Conservation (phyloP, 2,797 vertebrate species). For the Darevskia nairensis region DNA sequence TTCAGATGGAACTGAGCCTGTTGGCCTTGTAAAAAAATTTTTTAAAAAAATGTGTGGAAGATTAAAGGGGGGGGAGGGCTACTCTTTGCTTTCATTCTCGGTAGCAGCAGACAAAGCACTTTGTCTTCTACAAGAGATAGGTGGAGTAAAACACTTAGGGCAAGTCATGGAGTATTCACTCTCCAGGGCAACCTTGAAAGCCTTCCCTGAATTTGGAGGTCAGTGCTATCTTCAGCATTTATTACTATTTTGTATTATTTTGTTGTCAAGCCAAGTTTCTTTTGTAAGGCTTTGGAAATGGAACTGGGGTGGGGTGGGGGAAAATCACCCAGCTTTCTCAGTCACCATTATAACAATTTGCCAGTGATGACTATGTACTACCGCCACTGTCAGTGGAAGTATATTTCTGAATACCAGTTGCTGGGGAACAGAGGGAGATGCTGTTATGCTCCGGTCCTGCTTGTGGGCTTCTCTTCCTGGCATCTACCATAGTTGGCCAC, state of each 20-base stretch:
- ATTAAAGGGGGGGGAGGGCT: background rate
- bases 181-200: background rate
- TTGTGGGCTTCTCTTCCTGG: no score
- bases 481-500: no score
- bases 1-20: background rate
- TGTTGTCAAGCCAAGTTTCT: background rate
- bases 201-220: background rate
- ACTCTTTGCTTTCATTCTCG: background rate
- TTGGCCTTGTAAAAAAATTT: background rate
- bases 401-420: no score
- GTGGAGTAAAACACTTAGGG: background rate
- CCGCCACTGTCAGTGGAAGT: no score
- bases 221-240: background rate
- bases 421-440: no score
- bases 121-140: background rate
- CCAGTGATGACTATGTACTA: no score
- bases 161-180: background rate
- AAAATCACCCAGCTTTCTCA: background rate
- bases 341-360: background rate
- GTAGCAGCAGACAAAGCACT: background rate
- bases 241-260: background rate
- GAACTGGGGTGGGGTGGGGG: background rate
- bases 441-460: no score
- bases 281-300: background rate
- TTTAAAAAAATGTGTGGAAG: background rate